Base-by-base conservation (phyloP, 2,888 invertebrate genomes). In the Eumacrocentrus americanus region DNA sequence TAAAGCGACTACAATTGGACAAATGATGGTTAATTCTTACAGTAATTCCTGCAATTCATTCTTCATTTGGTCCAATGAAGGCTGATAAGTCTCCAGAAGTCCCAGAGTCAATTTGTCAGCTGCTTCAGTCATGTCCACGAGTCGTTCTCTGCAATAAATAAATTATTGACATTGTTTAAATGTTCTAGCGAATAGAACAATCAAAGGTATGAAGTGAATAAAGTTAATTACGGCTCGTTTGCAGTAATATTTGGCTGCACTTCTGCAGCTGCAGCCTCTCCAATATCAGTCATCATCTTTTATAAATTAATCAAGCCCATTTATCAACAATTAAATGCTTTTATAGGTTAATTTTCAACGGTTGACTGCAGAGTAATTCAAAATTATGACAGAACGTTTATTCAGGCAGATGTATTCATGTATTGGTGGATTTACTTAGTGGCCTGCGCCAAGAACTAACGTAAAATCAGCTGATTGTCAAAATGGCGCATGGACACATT, bases 41-140 rank as follows among this genome's bases (percentile, higher is more conserved):
- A 76, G 81, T 65, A 83, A 68, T 70, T 83, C 83, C 6, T 68
- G 66, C 12, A 83, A 70, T 69, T 83, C 81, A 29, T 75, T 73
- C 61, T 78, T 75, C 23, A 80, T 73, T 67, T 77, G 73, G 60
- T 77, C 73, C 58, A 82, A 67, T 7, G 78, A 75, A 11, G 75
- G 71, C 64, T 80, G 73, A 70, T 80, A 82, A 53, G 76, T 65
- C 25, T 68, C 67, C 22, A 82, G 63, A 35, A 82, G 62, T 20
- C 82, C 82, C 37, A 72, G 67, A 0, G 80, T 70, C 34, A 82
- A 69, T 58, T 79, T 75, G 7, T 68, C 67, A 2, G 72, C 64
- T 4, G 73, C 67, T 37, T 75, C 66, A 23, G 73, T 60, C 34
- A 76, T 69, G 54, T 74, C 64, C 11, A 68, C 34, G 25, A 52